Conservation (phyloP, 1,140 invertebrate species). For the Sarcophaga bullata region DNA sequence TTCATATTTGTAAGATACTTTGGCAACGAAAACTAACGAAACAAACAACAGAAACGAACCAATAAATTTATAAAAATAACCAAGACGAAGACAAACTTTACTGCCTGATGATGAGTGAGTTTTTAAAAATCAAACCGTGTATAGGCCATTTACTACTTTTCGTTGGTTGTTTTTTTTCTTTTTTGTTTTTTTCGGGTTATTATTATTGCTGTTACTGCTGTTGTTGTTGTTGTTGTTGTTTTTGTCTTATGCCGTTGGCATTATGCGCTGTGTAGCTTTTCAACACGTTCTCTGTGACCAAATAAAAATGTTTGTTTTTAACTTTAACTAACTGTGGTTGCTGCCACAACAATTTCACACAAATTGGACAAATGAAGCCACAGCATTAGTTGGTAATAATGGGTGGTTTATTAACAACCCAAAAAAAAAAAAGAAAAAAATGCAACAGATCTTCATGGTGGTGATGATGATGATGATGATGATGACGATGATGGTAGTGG, state of each 20-base stretch:
- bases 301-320: slow-evolving; percentile 48
- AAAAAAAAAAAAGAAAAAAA: too few relatives aligned
- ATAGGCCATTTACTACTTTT: background rate
- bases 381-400: slow-evolving; percentile 44
- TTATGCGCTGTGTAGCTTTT: slow-evolving; percentile 13
- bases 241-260: slow-evolving; percentile 30
- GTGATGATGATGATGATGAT: background rate
- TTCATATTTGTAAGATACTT: slow-evolving; percentile 61
- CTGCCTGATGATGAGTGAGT: background rate
- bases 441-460: background rate
- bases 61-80: too few relatives aligned
- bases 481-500: background rate
- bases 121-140: background rate
- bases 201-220: background rate
- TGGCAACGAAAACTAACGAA: background rate
- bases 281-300: slow-evolving; percentile 43
- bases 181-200: too few relatives aligned
- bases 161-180: background rate
- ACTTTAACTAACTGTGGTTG: slow-evolving; percentile 40
- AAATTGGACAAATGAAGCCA: slow-evolving; percentile 45
- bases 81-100: too few relatives aligned
- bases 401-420: slow-evolving; percentile 40
- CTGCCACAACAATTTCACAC: slow-evolving; percentile 41
- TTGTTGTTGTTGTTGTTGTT: slow-evolving; percentile 15
- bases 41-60: background rate